Conservation (phyloP, 2,797 vertebrate species). For the Lutjanus argentimaculatus region DNA sequence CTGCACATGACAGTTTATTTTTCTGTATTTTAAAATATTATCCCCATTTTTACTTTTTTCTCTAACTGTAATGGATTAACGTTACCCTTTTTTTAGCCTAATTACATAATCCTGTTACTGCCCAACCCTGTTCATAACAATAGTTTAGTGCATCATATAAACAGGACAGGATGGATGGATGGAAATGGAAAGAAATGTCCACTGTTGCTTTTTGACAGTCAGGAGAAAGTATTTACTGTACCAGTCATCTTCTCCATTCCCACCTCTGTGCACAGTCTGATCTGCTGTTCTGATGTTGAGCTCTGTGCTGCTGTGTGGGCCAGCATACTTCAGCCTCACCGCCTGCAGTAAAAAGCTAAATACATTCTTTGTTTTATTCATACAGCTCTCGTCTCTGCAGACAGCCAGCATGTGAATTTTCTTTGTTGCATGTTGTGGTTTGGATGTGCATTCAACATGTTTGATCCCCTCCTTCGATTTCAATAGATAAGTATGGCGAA, state of each 20-base stretch:
- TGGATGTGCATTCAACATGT: conserved; percentile 43
- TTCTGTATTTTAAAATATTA: too few relatives aligned
- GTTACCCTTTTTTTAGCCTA: too few relatives aligned
- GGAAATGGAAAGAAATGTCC: not conserved
- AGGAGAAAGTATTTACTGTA: conserved; percentile 3
- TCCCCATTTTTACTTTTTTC: too few relatives aligned
- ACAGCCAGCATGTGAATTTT: conserved; percentile 32
- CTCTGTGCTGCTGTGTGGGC: conserved; percentile 29
- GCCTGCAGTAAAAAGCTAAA: conserved; percentile 47
- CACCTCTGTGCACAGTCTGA: conserved; percentile 27
- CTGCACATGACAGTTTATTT: too few relatives aligned
- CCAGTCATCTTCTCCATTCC: conserved; percentile 17
- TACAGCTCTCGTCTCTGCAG: conserved; percentile 43
- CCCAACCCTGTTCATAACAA: too few relatives aligned
- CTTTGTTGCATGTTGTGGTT: conserved; percentile 47
- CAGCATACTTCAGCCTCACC: conserved; percentile 31
- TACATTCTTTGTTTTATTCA: conserved; percentile 54
- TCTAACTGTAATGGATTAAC: too few relatives aligned
- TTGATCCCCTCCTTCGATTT: conserved; percentile 56
- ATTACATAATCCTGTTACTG: too few relatives aligned
- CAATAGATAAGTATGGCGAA: conserved; percentile 45
- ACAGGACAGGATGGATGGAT: conserved; percentile 7
- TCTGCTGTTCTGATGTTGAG: conserved; percentile 25
- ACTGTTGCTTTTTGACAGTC: not conserved
- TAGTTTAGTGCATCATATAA: too few relatives aligned